Percentiles rank a stretch among this genome's conserved stretches.
Conservation (phyloP, 2,797 vertebrate genomes). For the Calcarius lapponicus region DNA sequence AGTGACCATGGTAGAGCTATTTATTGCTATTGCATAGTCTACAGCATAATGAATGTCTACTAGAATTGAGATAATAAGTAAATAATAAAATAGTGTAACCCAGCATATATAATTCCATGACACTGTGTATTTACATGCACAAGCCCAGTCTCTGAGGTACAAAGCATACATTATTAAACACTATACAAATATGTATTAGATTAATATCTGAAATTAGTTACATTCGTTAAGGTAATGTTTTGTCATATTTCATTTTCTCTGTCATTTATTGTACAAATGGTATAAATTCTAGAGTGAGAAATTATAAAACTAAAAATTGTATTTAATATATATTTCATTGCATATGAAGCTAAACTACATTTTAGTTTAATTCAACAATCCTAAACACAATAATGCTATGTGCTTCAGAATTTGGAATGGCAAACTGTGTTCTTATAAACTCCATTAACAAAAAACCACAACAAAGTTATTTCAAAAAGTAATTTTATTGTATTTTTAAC, state of each 20-base stretch:
- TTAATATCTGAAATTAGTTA: constrained; percentile 17
- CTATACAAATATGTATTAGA: background rate
- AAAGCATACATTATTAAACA: constrained; percentile 17
- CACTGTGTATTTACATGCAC: background rate
- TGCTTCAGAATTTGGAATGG: background rate
- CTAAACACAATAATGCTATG: background rate
- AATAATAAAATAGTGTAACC: background rate
- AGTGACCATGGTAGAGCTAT: background rate
- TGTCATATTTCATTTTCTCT: background rate
- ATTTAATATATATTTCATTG: constrained; percentile 21
- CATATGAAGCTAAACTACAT: background rate
- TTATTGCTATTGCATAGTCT: background rate
- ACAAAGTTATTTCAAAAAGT: background rate
- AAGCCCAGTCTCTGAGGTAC: background rate
- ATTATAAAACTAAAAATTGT: background rate
- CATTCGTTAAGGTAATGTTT: background rate
- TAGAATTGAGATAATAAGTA: background rate
- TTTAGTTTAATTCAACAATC: background rate
- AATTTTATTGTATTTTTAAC: background rate
- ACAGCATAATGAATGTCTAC: background rate
- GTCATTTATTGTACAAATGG: background rate
- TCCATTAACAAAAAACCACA: background rate
- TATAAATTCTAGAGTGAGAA: background rate
- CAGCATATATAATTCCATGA: background rate
- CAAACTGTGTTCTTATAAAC: background rate